phyloP scores from a whole-genome alignment of 2,888 invertebrate species.

The Xestia sexstrigata region DNA sequence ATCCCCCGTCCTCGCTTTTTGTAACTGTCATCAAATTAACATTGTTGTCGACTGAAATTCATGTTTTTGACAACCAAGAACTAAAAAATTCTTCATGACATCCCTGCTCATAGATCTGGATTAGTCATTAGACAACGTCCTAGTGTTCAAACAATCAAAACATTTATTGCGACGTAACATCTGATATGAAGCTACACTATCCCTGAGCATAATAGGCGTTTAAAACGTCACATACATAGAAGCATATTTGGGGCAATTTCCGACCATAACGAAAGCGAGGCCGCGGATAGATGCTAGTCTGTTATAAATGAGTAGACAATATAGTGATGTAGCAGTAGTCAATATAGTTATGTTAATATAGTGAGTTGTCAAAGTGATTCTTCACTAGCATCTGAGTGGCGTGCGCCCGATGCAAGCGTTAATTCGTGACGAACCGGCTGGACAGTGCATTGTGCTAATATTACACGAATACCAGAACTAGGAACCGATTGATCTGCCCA shows the following conservation, averaged over 20 bases:
- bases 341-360: background rate
- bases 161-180: background rate
- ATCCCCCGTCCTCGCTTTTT: no score
- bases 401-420: slow-evolving; percentile 57
- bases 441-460: slow-evolving; percentile 73
- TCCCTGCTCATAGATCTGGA: background rate
- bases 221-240: background rate
- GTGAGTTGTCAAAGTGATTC: slow-evolving; percentile 41
- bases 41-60: no score
- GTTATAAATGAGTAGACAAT: background rate
- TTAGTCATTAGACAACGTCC: background rate
- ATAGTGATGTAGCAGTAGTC: background rate
- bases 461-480: slow-evolving; percentile 67
- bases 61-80: no score
- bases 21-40: no score
- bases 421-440: slow-evolving; percentile 66
- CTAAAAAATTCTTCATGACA: background rate
- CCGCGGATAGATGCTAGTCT: background rate
- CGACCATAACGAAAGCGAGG: background rate
- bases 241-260: background rate
- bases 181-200: background rate
- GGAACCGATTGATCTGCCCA: slow-evolving; percentile 30
- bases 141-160: background rate
- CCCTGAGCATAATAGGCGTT: background rate
- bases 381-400: slow-evolving; percentile 45